Conservation (phyloP, 1,140 invertebrate genomes). For the Drosophila melanogaster region Release_6_plus_ISO1_MT NT_037436.4:5483501-5484000, state of each 20-base stretch:
- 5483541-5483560: conserved; percentile 66
- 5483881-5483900: conserved; percentile 68
- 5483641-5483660: background rate
- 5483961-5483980: conserved; percentile 56
- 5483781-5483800: conserved; percentile 8
- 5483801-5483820: conserved; percentile 20
- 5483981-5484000: conserved; percentile 50
- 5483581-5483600: conserved; percentile 22
- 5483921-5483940: conserved; percentile 51
- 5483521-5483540: conserved; percentile 56
- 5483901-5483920: conserved; percentile 26
- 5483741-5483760: conserved; percentile 53
- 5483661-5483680: conserved; percentile 7
- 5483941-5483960: conserved; percentile 70
- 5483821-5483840: conserved; percentile 1
- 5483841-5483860: conserved; percentile 10
- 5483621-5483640: conserved; percentile 15
- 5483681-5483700: background rate
- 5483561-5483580: conserved; percentile 31
- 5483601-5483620: conserved; percentile 16
- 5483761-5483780: conserved; percentile 29
- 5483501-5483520: conserved; percentile 53
- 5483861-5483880: conserved; percentile 55
- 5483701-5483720: background rate
- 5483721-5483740: conserved; percentile 37